Evolutionary conservation across 2,113 vertebrate genomes (phyloP), one percentile per base, ranked within the genome.

Genomic region (Vanacampus margaritifer): DNA sequence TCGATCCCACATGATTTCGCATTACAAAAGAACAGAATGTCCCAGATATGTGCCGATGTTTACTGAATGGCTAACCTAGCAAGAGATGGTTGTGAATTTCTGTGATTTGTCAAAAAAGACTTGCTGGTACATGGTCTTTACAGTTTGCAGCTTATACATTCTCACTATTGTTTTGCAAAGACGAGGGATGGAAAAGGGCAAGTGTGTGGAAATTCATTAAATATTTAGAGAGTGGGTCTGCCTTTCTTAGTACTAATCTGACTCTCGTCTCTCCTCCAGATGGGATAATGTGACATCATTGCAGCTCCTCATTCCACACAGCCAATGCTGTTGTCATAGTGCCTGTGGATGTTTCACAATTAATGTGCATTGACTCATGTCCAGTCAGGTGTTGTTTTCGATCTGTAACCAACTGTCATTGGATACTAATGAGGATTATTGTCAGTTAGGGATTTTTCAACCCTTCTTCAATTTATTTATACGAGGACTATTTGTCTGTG

Each of bases 161-260:
- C 45, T 78, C 74, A 75, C 81, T 81, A 81, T 87, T 87, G 87
- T 87, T 88, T 86, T 87, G 79, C 79, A 84, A 80, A 82, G 73
- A 68, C 77, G 72, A 76, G 58, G 79, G 74, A 69, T 89, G 74
- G 73, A 82, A 88, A 84, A 85, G 87, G 85, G 88, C 87, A 87
- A 86, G 83, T 74, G 79, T 87, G 87, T 85, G 82, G 86, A 91
- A 89, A 82, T 81, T 83, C 79, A 91, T 93, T 81, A 91, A 93
- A 90, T 90, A 93, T 93, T 93, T 90, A 91, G 87, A 84, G 78
- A 76, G 81, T 54, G 73, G 83, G 81, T 82, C 85, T 88, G 87
- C 83, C 84, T 86, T 78, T 82, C 82, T 84, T 75, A 68, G 82
- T 73, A 57, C 80, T 78, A 88, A 86, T 84, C 86, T 85, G 75